Conservation (phyloP, 2,113 vertebrate species). For the Rhinolophus sinicus region DNA sequence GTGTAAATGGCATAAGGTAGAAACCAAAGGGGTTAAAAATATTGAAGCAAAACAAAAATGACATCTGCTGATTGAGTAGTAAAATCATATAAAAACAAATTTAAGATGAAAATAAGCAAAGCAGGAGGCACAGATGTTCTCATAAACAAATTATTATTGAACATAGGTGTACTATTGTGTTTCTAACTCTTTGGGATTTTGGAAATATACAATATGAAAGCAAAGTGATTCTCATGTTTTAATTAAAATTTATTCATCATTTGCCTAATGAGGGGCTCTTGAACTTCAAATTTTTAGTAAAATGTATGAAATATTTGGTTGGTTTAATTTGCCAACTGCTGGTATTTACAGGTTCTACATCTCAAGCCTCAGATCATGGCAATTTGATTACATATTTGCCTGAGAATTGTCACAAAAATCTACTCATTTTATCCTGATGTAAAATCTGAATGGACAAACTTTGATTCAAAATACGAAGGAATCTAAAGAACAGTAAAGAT, state of each 20-base stretch:
- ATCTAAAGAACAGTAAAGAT: neutral
- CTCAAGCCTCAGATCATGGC: neutral
- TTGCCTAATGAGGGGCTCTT: neutral
- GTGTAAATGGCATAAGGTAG: neutral
- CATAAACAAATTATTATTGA: conserved; percentile 70
- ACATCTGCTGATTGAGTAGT: conserved; percentile 24
- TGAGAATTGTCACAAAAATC: neutral
- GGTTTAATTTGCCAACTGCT: conserved; percentile 56
- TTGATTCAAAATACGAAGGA: conserved; percentile 25
- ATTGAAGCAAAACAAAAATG: conserved; percentile 31
- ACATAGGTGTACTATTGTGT: neutral
- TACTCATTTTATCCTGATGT: neutral
- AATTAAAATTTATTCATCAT: conserved; percentile 35
- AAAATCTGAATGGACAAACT: neutral
- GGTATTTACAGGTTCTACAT: neutral
- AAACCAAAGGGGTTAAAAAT: conserved; percentile 36
- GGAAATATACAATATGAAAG: conserved; percentile 20
- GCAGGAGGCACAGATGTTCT: conserved; percentile 22
- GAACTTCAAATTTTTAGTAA: conserved; percentile 47
- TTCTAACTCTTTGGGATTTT: conserved; percentile 41
- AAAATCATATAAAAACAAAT: conserved; percentile 63
- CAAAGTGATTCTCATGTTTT: conserved; percentile 1
- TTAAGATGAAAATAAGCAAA: conserved; percentile 62
- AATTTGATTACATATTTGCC: conserved; percentile 26
- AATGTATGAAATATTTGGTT: conserved; percentile 58